Percentiles rank a stretch among this genome's conserved stretches.
phyloP scores from a whole-genome alignment of 2,888 invertebrate genomes.

The Andrena chrysosceles region DNA sequence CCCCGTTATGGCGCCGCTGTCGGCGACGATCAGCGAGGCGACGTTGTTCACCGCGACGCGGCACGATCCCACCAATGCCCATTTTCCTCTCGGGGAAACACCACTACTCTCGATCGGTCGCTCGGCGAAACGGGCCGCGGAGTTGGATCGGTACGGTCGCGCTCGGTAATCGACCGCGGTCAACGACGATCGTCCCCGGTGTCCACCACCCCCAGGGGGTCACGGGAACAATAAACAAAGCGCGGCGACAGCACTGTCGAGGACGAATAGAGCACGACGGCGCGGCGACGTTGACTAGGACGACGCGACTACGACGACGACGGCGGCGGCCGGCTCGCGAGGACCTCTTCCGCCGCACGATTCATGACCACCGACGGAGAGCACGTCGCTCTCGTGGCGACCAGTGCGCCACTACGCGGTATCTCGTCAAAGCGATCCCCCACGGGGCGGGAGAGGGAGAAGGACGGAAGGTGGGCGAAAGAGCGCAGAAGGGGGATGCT shows the following conservation, averaged over 20 bases:
- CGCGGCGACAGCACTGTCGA: constrained; percentile 21
- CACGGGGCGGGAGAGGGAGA: constrained; percentile 53
- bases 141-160: neutral
- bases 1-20: constrained; percentile 68
- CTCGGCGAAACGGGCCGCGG: neutral
- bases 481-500: constrained; percentile 41
- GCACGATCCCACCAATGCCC: constrained; percentile 58
- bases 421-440: constrained; percentile 57
- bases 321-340: constrained; percentile 66
- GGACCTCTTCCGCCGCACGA: constrained; percentile 69
- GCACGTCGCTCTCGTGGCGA: constrained; percentile 68
- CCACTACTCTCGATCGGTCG: constrained; percentile 14
- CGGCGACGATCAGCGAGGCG: constrained; percentile 56
- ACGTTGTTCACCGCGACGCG: constrained; percentile 62
- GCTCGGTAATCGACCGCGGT: constrained; percentile 28
- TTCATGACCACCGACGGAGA: constrained; percentile 68
- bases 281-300: constrained; percentile 47
- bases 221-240: neutral
- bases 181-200: constrained; percentile 29
- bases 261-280: constrained; percentile 19
- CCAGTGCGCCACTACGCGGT: constrained; percentile 67
- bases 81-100: constrained; percentile 23
- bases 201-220: neutral
- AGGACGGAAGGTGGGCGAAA: constrained; percentile 28
- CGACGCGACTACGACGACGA: constrained; percentile 59